Base-by-base conservation (phyloP, 2,113 vertebrate species). In the Alouatta palliata region DNA sequence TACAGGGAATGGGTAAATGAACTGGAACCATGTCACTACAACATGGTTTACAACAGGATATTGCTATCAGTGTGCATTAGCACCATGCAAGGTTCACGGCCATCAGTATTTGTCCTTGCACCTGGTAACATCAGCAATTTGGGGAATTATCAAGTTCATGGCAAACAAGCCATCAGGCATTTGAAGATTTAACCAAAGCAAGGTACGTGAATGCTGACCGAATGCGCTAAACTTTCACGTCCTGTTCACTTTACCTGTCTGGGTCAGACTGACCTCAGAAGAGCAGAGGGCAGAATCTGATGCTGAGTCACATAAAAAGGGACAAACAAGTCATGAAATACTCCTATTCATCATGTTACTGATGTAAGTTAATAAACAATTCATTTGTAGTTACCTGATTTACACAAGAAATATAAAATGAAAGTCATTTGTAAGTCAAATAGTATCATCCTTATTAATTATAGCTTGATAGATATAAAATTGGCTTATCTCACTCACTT, bases 221-320 rank as follows among this genome's bases (percentile, higher is more conserved):
- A 25, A 58, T 14, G 40, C 3, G 8, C 49, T 47, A 23, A 85
- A 64, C 5, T 75, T 61, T 54, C 20, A 10, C 11, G 32, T 68
- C 66, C 90, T 86, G 20, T 97, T 97, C 88, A 92, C 8, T 97
- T 98, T 97, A 95, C 89, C 76, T 93, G 30, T 61, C 82, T 81
- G 68, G 92, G 97, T 94, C 97, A 93, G 32, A 95, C 91, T 70
- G 95, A 97, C 96, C 96, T 12, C 0, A 25, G 68, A 83, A 84
- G 92, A 96, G 43, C 71, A 96, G 47, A 79, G 87, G 75, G 70
- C 93, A 95, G 91, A 97, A 97, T 37, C n/a, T 47, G 70, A 75
- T 40, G 64, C 6, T 47, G 45, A 47, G 86, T 66, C 76, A 19
- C 30, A 21, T 20, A 52, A 56, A 93, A 56, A 81, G 70, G 88